These are phyloP conservation scores for Symphodus melops DNA, from an alignment of 2,113 vertebrate genomes.

Conservation along the genomic window DNA sequence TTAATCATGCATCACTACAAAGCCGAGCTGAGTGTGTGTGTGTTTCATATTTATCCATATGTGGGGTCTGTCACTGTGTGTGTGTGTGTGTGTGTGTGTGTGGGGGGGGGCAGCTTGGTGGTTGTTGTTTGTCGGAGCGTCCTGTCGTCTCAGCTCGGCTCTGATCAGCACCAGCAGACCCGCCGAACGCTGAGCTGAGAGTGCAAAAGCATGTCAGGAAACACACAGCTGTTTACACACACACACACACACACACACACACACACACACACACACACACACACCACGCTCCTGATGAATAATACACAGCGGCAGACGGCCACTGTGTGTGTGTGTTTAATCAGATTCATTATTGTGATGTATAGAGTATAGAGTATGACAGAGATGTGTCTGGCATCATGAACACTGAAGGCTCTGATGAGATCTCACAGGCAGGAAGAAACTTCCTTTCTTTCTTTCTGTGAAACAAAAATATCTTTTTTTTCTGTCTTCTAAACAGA, in stretches of 20 bases:
- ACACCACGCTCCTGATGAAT: too few species aligned
- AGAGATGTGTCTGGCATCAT: not conserved
- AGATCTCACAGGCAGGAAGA: not conserved
- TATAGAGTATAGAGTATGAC: not conserved
- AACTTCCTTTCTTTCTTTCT: too few species aligned
- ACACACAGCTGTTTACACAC: slow-evolving; percentile 95
- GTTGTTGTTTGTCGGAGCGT: slow-evolving; percentile 88
- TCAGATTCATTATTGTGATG: slow-evolving; percentile 6
- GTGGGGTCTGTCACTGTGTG: slow-evolving; percentile 35
- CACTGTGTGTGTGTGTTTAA: slow-evolving; percentile 49
- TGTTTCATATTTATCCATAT: slow-evolving; percentile 49
- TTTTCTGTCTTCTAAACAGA: not conserved
- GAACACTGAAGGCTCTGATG: not conserved
- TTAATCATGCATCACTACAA: slow-evolving; percentile 74
- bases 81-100: slow-evolving; percentile 9
- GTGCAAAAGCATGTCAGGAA: slow-evolving; percentile 98
- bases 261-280: slow-evolving; percentile 89
- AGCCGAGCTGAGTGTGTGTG: slow-evolving; percentile 61
- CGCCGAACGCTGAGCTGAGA: slow-evolving; percentile 86
- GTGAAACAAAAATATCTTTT: too few species aligned
- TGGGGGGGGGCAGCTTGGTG: slow-evolving; percentile 11
- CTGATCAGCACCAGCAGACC: slow-evolving; percentile 92
- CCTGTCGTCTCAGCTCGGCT: slow-evolving; percentile 90
- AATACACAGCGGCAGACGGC: slow-evolving; percentile 83
- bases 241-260: slow-evolving; percentile 78